Conservation (phyloP, 2,113 vertebrate species). For the Pelodiscus sinensis region DNA sequence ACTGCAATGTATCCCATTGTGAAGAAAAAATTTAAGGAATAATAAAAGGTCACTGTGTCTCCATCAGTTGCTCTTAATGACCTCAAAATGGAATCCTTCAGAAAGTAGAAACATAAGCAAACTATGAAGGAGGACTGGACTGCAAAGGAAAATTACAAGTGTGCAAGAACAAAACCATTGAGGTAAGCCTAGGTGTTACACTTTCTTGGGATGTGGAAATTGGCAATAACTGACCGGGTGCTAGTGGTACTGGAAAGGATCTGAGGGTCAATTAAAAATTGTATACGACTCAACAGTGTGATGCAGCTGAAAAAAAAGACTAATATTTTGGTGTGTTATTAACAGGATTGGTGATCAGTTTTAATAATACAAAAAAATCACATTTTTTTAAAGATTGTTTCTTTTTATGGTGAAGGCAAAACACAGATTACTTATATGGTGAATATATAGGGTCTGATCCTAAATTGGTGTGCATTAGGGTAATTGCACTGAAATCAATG, state of each 20-base stretch:
- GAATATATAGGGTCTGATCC: background rate
- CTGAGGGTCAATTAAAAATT: no score
- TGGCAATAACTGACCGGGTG: no score
- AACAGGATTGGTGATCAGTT: no score
- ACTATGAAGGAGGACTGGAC: background rate
- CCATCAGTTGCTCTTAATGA: background rate
- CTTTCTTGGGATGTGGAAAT: no score
- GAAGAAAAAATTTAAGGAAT: background rate
- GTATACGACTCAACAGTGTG: no score
- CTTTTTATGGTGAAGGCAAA: background rate
- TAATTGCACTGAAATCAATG: background rate
- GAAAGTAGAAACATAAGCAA: background rate
- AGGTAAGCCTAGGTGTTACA: no score
- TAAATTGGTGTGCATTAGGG: background rate
- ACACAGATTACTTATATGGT: background rate
- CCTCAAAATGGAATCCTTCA: background rate
- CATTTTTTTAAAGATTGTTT: background rate
- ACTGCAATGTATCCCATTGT: background rate
- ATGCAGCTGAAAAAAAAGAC: no score
- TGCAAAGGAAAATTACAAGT: background rate
- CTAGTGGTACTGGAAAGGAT: no score
- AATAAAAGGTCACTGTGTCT: background rate
- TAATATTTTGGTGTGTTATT: no score
- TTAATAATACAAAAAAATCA: no score
- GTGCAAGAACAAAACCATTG: background rate